Evolutionary conservation across 2,888 invertebrate genomes (phyloP), one percentile per base, ranked within the genome.

Genomic region (Lepidonotus clava): DNA sequence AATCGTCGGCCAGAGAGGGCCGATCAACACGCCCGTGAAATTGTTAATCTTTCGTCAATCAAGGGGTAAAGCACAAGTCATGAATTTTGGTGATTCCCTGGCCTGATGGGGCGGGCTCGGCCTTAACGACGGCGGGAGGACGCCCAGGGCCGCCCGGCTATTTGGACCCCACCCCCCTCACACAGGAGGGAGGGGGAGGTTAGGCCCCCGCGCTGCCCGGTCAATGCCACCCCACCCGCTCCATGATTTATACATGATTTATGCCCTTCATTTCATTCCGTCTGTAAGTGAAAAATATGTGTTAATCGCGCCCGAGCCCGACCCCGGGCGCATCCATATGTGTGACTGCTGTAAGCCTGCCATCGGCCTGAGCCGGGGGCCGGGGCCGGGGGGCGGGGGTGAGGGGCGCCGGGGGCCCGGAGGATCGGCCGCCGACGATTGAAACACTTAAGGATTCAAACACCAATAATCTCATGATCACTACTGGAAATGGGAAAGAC

Each of bases 21-120:
- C 80, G 80, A 51, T 51, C 46, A 80, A 80, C 41, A 80, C 46
- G n/a, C 18, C 24, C 32, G 41, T 41, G 80, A 80, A 80, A 80
- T 80, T 80, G 80, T 80, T 80, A 80, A 80, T 80, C 80, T 80
- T 80, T 80, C 80, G 46, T 46, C 80, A 80, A 80, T 80, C 80
- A 80, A 51, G 46, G 46, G 8, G 80, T 24, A 46, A 80, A 46
- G 80, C 46, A 41, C 41, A 51, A 80, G 80, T 80, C 80, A 80
- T 80, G 80, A 80, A 80, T 80, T 80, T 80, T 80, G 80, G 80
- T 41, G 80, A 80, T 80, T 76, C 32, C 32, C 21, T 5, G 36
- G 71, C 36, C 71, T 71, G 71, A 71, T 38, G 71, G 71, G n/a
- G 14, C 28, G 18, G 51, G 80, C 80, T 8, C 21, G 24, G 11